Percentiles rank a stretch among this genome's conserved stretches.
Conservation (phyloP, 1,140 invertebrate species). For the Paraescarpia echinospica region DNA sequence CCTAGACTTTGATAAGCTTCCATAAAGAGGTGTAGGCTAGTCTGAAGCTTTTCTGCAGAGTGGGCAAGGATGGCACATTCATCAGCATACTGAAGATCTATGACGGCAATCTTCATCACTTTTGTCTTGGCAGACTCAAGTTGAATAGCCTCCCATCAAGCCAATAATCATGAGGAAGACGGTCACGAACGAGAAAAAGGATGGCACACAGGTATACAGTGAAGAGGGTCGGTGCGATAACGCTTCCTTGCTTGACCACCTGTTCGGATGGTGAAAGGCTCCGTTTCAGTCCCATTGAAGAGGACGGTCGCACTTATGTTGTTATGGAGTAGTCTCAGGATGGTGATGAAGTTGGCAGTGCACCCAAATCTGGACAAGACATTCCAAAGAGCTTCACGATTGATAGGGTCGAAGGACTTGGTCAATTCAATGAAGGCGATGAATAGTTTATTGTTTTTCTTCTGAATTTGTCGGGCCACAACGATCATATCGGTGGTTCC, state of each 20-base stretch:
- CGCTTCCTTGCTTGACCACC: background rate
- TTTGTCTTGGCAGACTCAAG: too few species aligned
- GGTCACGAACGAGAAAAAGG: background rate
- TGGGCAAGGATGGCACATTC: too few species aligned
- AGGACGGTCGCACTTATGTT: background rate
- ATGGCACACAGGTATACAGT: background rate
- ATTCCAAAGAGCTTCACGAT: background rate
- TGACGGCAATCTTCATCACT: too few species aligned
- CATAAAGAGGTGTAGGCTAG: too few species aligned
- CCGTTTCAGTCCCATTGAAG: background rate
- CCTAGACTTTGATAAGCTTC: too few species aligned
- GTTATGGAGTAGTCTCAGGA: background rate
- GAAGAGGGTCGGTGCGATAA: background rate
- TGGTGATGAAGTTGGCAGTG: background rate
- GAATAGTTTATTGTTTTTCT: too few species aligned
- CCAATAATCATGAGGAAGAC: background rate
- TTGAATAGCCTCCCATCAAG: background rate
- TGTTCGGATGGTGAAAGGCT: background rate
- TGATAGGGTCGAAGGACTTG: too few species aligned
- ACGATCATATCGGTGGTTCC: too few species aligned
- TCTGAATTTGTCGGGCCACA: too few species aligned
- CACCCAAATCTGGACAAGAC: background rate
- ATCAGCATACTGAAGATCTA: too few species aligned
- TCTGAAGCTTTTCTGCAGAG: too few species aligned
- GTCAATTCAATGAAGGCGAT: too few species aligned